Conservation (phyloP, 2,888 invertebrate species). For the Metallyticus violacea region DNA sequence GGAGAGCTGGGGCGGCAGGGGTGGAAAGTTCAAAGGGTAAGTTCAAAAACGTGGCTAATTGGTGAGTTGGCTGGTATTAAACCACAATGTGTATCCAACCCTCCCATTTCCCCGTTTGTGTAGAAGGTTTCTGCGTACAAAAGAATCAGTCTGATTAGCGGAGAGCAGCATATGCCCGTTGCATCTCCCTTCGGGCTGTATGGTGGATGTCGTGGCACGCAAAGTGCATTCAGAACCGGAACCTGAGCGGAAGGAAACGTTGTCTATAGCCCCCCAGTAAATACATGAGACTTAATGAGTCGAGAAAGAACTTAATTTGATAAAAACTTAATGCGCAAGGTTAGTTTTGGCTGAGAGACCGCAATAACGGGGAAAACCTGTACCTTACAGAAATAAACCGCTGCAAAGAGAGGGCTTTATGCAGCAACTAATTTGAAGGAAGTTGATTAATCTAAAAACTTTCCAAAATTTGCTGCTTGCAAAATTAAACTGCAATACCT, state of each 20-base stretch:
- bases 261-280: neutral
- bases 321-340: neutral
- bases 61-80: slow-evolving; percentile 7
- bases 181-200: neutral
- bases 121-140: neutral
- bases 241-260: neutral
- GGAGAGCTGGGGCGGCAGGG: neutral
- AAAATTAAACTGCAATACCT: neutral
- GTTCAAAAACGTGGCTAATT: slow-evolving; percentile 14
- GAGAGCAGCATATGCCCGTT: neutral
- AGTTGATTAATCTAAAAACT: neutral
- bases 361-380: too few relatives aligned
- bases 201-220: neutral
- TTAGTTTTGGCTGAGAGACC: neutral
- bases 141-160: slow-evolving; percentile 2
- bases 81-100: neutral
- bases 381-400: too few relatives aligned
- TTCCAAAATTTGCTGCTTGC: neutral
- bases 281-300: neutral
- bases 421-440: too few relatives aligned
- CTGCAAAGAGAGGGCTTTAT: too few relatives aligned
- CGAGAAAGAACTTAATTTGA: neutral
- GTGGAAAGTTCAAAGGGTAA: slow-evolving; percentile 16
- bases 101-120: neutral
- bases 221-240: neutral